phyloP scores from a whole-genome alignment of 2,797 vertebrate species.

The Erethizon dorsatum region DNA sequence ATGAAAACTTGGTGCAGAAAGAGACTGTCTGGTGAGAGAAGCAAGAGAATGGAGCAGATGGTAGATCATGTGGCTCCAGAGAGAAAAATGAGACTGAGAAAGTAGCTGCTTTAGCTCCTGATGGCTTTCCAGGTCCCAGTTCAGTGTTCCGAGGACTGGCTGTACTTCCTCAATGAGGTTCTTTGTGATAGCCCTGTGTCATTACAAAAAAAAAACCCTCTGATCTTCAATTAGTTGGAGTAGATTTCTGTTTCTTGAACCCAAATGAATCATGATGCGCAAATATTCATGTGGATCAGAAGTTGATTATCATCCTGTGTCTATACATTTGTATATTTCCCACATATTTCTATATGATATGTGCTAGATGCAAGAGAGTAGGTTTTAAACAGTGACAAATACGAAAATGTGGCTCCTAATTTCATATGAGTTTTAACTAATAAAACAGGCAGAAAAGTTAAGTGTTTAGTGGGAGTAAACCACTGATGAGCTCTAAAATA shows the following conservation, averaged over 20 bases:
- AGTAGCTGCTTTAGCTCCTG: conserved; percentile 72
- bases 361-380: background rate
- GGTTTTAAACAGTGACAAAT: background rate
- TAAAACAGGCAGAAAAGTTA: background rate
- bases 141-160: conserved; percentile 72
- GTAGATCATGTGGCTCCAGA: conserved; percentile 81
- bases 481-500: background rate
- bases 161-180: conserved; percentile 64
- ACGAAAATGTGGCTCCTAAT: background rate
- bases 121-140: conserved; percentile 74
- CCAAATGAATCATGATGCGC: background rate
- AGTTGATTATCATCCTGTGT: background rate
- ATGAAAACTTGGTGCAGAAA: conserved; percentile 74
- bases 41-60: conserved; percentile 82
- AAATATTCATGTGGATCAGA: background rate
- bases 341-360: background rate
- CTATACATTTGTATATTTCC: background rate
- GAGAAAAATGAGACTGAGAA: conserved; percentile 75
- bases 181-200: background rate
- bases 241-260: conserved; percentile 23
- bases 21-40: conserved; percentile 75
- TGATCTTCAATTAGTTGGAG: conserved; percentile 9
- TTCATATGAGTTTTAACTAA: conserved; percentile 36
- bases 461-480: background rate
- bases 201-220: background rate